Percentiles rank a stretch among this genome's conserved stretches.
phyloP scores from a whole-genome alignment of 1,140 invertebrate species.

The Conopomorpha cramerella region DNA sequence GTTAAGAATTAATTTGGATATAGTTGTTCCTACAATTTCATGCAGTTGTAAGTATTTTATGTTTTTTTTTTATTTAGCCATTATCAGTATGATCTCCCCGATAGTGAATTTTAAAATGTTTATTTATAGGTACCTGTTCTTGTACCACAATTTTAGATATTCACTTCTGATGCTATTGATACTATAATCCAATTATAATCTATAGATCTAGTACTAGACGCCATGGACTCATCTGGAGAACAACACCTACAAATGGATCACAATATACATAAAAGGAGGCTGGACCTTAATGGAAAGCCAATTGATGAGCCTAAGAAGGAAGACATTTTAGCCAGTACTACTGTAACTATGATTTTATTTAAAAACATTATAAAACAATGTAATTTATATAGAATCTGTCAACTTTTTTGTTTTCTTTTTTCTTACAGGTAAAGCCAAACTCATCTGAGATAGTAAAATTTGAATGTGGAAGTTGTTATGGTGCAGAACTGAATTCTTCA shows the following conservation, averaged over 20 bases:
- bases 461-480: slow-evolving; percentile 78
- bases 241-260: slow-evolving; percentile 95
- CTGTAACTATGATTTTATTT: slow-evolving; percentile 26
- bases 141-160: slow-evolving; percentile 7
- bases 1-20: slow-evolving; percentile 92
- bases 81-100: no score
- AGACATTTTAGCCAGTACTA: slow-evolving; percentile 59
- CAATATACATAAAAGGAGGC: slow-evolving; percentile 90
- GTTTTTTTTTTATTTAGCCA: no score
- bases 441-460: slow-evolving; percentile 25
- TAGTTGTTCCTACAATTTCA: slow-evolving; percentile 84
- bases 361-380: slow-evolving; percentile 1
- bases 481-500: slow-evolving; percentile 74
- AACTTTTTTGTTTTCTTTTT: slow-evolving; percentile 17
- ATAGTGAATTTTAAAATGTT: no score
- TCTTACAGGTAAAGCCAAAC: slow-evolving; percentile 50
- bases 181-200: no score
- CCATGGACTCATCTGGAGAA: slow-evolving; percentile 97
- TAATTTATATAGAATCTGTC: slow-evolving; percentile 10
- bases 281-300: slow-evolving; percentile 82
- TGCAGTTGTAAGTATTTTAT: slow-evolving; percentile 87
- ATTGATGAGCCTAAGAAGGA: slow-evolving; percentile 85
- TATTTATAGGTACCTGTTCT: no score
- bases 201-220: slow-evolving; percentile 92
- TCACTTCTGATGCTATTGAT: neutral